Evolutionary conservation across 2,113 vertebrate species (phyloP).

Genomic region (Thamnophis sirtalis): DNA sequence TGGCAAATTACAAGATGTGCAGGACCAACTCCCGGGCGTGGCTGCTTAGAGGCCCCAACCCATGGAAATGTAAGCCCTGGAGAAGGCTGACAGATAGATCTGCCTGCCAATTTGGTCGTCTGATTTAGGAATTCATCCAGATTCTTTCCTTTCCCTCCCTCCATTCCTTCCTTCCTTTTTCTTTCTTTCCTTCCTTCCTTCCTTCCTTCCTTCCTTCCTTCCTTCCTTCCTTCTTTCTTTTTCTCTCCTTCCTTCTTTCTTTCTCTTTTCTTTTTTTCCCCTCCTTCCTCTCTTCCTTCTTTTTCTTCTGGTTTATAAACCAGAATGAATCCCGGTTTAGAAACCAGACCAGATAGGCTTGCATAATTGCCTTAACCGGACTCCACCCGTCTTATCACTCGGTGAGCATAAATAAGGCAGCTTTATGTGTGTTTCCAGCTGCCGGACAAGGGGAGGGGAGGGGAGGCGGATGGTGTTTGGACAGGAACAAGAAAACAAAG

Average conservation of each 20-base stretch:
- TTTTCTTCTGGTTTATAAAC: too few relatives aligned
- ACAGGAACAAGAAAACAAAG: background rate
- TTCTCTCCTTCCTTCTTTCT: too few relatives aligned
- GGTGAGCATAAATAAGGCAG: background rate
- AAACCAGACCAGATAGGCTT: background rate
- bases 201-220: too few relatives aligned
- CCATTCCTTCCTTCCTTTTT: too few relatives aligned
- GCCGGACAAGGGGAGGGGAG: background rate
- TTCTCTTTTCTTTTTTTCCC: background rate
- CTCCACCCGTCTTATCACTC: background rate
- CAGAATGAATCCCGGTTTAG: too few relatives aligned
- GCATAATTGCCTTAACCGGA: background rate
- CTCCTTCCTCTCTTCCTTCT: too few relatives aligned
- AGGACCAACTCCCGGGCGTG: background rate
- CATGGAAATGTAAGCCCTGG: background rate
- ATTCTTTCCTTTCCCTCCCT: too few relatives aligned
- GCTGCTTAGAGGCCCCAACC: background rate
- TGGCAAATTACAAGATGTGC: background rate
- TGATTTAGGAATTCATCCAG: background rate
- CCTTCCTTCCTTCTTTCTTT: rapidly evolving
- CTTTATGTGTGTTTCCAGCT: background rate
- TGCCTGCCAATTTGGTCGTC: background rate
- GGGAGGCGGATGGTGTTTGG: background rate
- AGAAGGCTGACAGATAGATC: background rate
- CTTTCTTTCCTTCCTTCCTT: too few relatives aligned